These are phyloP conservation scores for Dynastes maya DNA, from an alignment of 2,888 invertebrate genomes.

Conservation along the genomic window DNA sequence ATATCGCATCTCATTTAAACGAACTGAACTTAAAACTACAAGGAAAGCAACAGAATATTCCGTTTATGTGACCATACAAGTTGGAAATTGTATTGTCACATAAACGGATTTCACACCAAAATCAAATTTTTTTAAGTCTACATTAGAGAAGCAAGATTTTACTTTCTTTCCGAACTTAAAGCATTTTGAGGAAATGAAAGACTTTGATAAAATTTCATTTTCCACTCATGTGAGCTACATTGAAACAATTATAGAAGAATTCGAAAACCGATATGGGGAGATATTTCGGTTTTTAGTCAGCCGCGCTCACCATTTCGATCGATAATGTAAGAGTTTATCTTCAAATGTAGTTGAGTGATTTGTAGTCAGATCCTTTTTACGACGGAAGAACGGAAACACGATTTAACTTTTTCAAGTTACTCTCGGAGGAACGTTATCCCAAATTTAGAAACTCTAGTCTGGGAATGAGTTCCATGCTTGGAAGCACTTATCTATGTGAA, in stretches of 20 bases:
- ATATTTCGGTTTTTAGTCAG: background rate
- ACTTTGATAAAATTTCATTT: background rate
- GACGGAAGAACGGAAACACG: constrained; percentile 53
- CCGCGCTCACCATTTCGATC: background rate
- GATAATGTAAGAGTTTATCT: background rate
- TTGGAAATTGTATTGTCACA: constrained; percentile 33
- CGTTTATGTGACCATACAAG: background rate
- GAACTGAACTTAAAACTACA: constrained; percentile 52
- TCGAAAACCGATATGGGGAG: background rate
- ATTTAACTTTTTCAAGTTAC: constrained; percentile 55
- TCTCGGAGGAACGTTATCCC: constrained; percentile 54
- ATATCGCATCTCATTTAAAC: constrained; percentile 52
- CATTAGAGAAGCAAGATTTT: constrained; percentile 46
- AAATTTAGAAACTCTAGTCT: constrained; percentile 53
- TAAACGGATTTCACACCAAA: background rate
- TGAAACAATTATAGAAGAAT: background rate
- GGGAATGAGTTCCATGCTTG: background rate
- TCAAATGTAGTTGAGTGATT: constrained; percentile 37
- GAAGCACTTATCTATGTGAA: background rate
- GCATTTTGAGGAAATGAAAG: constrained; percentile 53
- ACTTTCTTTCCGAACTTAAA: constrained; percentile 34
- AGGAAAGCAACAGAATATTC: constrained; percentile 50
- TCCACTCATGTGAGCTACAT: constrained; percentile 44
- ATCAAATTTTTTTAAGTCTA: constrained; percentile 42
- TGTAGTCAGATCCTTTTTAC: constrained; percentile 41